phyloP scores from a whole-genome alignment of 2,888 invertebrate species.

The Dinocampus coccinellae region DNA sequence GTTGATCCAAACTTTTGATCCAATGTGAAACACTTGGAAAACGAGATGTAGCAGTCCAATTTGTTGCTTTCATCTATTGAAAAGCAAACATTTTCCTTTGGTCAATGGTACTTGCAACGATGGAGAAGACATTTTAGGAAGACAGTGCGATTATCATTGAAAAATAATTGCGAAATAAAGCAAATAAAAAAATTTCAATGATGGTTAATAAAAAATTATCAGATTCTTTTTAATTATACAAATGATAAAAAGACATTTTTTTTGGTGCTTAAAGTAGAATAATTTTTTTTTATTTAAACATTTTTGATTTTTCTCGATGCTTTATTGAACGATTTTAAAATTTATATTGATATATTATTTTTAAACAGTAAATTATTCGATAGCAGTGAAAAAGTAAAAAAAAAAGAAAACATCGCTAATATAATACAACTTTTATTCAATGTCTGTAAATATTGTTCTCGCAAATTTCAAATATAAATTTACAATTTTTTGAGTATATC shows the following conservation, averaged over 20 bases:
- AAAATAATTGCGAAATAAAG: neutral
- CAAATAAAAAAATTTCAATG: neutral
- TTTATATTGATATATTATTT: neutral
- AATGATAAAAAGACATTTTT: neutral
- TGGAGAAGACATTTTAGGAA: neutral
- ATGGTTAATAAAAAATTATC: too few species aligned
- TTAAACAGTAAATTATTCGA: neutral
- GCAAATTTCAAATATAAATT: slow-evolving; percentile 1
- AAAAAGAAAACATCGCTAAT: neutral
- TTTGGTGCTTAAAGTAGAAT: neutral
- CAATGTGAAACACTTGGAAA: neutral
- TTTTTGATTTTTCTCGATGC: slow-evolving; percentile 1
- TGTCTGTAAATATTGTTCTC: slow-evolving; percentile 36
- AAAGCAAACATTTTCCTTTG: slow-evolving; percentile 11
- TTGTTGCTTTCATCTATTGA: slow-evolving; percentile 2
- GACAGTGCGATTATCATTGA: neutral
- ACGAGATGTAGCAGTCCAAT: neutral
- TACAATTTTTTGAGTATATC: neutral
- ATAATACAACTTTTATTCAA: neutral
- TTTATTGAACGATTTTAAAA: slow-evolving; percentile 29
- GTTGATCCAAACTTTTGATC: slow-evolving; percentile 47
- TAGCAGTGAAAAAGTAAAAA: too few species aligned
- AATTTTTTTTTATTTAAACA: too few species aligned
- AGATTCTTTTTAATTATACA: neutral
- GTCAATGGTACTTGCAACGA: slow-evolving; percentile 9